A percentile compares a stretch with the other conserved stretches of the same genome.
phyloP scores from a whole-genome alignment of 2,113 vertebrate species.

The Gobio gobio region DNA sequence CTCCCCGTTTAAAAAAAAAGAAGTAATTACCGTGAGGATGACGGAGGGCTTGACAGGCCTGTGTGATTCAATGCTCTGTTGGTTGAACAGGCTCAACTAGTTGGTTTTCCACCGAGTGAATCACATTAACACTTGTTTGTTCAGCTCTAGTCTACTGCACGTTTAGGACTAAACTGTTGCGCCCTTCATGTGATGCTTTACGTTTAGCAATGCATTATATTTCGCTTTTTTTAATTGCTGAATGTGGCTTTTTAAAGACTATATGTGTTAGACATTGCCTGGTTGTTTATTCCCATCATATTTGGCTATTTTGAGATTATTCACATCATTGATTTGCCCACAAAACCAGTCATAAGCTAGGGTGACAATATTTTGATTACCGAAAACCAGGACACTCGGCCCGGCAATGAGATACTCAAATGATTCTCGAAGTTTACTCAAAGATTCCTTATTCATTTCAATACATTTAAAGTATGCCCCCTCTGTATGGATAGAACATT shows the following conservation, averaged over 20 bases:
- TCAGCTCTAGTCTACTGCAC: constrained; percentile 3
- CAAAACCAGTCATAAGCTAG: too few species aligned
- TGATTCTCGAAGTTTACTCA: too few species aligned
- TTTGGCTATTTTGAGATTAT: neutral
- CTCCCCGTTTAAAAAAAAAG: constrained; percentile 1
- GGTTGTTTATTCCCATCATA: neutral
- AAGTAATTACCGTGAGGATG: constrained; percentile 45
- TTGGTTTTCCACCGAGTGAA: constrained; percentile 40
- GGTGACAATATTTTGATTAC: too few species aligned
- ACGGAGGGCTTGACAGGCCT: constrained; percentile 42
- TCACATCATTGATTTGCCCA: neutral
- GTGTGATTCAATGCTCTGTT: constrained; percentile 56
- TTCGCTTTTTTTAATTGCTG: neutral
- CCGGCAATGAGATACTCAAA: too few species aligned
- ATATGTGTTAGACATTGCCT: neutral
- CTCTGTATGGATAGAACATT: too few species aligned
- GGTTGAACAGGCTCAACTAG: constrained; percentile 62
- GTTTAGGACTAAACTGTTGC: neutral
- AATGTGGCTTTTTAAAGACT: neutral
- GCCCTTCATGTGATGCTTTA: neutral
- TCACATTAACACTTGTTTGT: constrained; percentile 31
- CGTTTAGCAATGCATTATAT: neutral
- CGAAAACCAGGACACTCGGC: too few species aligned
- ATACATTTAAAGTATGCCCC: too few species aligned
- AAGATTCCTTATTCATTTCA: too few species aligned